phyloP scores from a whole-genome alignment of 1,140 invertebrate genomes.

The Calliphora vicina region DNA sequence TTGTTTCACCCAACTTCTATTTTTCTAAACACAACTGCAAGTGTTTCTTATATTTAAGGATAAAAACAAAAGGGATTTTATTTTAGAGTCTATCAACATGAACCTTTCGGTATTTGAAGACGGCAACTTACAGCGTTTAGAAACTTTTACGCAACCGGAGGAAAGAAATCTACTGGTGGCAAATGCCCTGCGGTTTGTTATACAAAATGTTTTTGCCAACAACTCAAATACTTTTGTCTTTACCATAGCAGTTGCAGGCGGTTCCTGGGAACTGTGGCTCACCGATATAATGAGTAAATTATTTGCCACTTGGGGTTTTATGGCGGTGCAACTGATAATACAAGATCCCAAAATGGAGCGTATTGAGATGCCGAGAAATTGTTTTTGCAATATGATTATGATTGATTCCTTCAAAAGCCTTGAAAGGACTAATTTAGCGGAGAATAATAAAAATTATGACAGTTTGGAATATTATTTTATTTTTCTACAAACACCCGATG shows the following conservation, averaged over 20 bases:
- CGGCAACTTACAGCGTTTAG: neutral
- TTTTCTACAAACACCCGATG: conserved; percentile 48
- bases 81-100: neutral
- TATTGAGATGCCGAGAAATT: neutral
- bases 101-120: neutral
- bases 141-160: neutral
- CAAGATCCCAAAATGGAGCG: neutral
- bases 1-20: neutral
- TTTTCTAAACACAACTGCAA: neutral
- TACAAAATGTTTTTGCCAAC: neutral
- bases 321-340: neutral
- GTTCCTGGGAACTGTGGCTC: neutral
- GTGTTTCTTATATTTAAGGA: neutral
- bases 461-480: conserved; percentile 50
- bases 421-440: conserved; percentile 41
- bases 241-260: neutral
- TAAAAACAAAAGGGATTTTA: neutral
- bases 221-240: neutral
- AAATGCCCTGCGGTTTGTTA: neutral
- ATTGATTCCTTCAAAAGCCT: conserved; percentile 32
- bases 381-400: conserved; percentile 1
- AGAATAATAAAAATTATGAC: conserved; percentile 40
- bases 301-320: neutral
- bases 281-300: neutral
- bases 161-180: neutral